Evolutionary conservation across 2,113 vertebrate species (phyloP).

Genomic region (Semicossyphus pulcher): DNA sequence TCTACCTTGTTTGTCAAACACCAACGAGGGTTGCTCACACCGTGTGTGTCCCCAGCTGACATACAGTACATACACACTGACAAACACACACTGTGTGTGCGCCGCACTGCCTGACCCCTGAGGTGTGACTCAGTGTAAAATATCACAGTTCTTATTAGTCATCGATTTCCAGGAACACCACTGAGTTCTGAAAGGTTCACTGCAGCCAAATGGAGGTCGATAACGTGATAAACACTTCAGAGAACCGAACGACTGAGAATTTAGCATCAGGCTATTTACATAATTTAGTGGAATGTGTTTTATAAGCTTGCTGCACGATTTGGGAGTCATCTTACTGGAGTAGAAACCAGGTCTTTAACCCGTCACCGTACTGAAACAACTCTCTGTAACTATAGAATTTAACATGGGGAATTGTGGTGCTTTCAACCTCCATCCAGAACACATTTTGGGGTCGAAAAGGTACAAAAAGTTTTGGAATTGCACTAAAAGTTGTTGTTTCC

Average conservation of each 20-base stretch:
- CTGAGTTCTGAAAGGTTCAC: conserved; percentile 20
- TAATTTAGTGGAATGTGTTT: not conserved
- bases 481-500: no score
- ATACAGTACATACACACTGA: conserved; percentile 37
- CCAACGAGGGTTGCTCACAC: conserved; percentile 61
- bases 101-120: conserved; percentile 56
- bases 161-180: conserved; percentile 63
- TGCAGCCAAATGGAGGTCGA: not conserved
- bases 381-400: no score
- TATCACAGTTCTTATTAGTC: conserved; percentile 55
- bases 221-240: conserved; percentile 51
- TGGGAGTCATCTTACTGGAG: not conserved
- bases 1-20: conserved; percentile 78
- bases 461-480: no score
- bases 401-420: no score
- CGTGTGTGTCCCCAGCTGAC: conserved; percentile 54
- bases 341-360: conserved; percentile 7
- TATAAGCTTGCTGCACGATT: not conserved
- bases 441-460: no score
- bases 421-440: no score
- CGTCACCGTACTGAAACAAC: not conserved
- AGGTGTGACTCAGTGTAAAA: conserved; percentile 64
- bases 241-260: conserved; percentile 34
- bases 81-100: conserved; percentile 52
- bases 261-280: not conserved